Evolutionary conservation across 1,140 invertebrate species (phyloP), one percentile per base, ranked within the genome.

Genomic region (Drosophila orena): DNA sequence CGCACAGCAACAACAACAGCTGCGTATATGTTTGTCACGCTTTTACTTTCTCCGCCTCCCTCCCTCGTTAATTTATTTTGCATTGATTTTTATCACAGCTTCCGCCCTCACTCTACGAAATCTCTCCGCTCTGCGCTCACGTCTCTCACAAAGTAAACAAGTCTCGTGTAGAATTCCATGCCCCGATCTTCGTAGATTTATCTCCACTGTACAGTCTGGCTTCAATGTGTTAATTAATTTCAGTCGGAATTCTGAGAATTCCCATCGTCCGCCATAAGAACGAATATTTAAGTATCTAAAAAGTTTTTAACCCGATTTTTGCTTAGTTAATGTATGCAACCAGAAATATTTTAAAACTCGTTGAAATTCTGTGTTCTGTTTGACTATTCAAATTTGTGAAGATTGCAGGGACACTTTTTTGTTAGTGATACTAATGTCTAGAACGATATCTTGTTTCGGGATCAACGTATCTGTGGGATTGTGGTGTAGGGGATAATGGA

Each of bases 1-100:
- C 15, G 38, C 43, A 75, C 37, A 62, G 38, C 50, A 56, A 65
- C 74, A 58, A 68, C 53, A 57, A 61, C 52, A 58, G 60, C 53
- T 3, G 15, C 15, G 3, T 30, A 30, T 2, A 59, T 15, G 61
- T 69, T 61, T 77, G 72, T 62, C 34, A 42, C 14, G 35, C 69
- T 74, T 81, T 79, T 78, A 83, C 83, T 86, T 81, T 88, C 79
- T 68, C 72, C 57, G 35, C 50, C 53, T 52, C 54, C 47, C 47
- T 50, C 49, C 50, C 58, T 17, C 40, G 42, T 64, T 81, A 78
- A 81, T 79, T 76, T 69, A 75, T 72, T 83, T 86, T 86, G 70
- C 83, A 86, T 86, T 86, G 81, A 86, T 86, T 86, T 86, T 86
- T 75, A 81, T 86, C 60, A 40, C 62, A 77, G 73, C 62, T 59